A percentile compares a stretch with the other conserved stretches of the same genome.
phyloP scores from a whole-genome alignment of 2,113 vertebrate species.

The Gavia stellata region DNA sequence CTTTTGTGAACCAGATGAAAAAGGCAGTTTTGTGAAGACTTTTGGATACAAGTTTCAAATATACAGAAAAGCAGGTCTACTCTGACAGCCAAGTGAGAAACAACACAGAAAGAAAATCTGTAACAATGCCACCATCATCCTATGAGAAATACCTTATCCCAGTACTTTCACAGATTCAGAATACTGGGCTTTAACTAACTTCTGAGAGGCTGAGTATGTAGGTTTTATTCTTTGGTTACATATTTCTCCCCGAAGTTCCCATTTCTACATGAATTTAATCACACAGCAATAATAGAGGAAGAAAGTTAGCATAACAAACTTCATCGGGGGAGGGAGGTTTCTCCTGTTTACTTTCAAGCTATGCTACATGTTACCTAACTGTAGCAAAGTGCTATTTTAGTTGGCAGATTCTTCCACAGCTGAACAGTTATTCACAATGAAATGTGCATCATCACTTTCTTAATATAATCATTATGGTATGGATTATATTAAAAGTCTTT shows the following conservation, averaged over 20 bases:
- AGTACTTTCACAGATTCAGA: background rate
- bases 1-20: background rate
- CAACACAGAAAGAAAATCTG: background rate
- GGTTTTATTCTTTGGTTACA: background rate
- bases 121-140: background rate
- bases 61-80: background rate
- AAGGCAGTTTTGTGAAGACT: background rate
- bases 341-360: background rate
- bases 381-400: background rate
- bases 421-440: background rate
- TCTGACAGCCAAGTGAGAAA: background rate
- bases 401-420: background rate
- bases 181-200: background rate
- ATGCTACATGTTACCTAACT: background rate
- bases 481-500: background rate
- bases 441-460: background rate
- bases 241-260: background rate
- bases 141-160: background rate
- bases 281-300: background rate
- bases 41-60: background rate
- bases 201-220: background rate
- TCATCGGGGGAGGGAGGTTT: rapidly evolving
- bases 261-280: background rate
- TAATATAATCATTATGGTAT: background rate
- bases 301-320: background rate